These are phyloP conservation scores for Peribatodes rhomboidaria DNA, from an alignment of 2,888 invertebrate genomes.

Conservation along the genomic window DNA sequence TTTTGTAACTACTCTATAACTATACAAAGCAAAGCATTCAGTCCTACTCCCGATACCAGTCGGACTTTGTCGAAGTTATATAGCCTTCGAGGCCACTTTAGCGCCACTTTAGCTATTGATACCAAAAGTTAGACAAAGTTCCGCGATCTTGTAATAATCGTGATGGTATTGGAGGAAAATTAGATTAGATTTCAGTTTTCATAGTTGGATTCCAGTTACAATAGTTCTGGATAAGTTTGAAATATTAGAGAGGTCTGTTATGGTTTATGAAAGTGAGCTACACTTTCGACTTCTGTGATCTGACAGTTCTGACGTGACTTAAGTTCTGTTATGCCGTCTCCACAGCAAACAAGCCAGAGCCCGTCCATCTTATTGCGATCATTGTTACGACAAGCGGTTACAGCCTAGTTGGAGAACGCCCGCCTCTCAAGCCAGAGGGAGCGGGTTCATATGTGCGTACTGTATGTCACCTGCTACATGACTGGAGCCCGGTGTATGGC, in stretches of 20 bases:
- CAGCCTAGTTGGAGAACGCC: too few species aligned
- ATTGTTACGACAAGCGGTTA: too few species aligned
- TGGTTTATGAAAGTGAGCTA: neutral
- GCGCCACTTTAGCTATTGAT: slow-evolving; percentile 29
- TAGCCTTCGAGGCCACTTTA: slow-evolving; percentile 15
- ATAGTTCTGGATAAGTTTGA: slow-evolving; percentile 1
- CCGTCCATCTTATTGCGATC: too few species aligned
- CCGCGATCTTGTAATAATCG: slow-evolving; percentile 24
- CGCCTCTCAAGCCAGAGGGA: too few species aligned
- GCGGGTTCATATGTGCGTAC: too few species aligned
- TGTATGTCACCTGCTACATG: too few species aligned
- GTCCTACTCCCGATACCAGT: neutral
- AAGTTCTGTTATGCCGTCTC: too few species aligned
- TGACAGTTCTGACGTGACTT: too few species aligned
- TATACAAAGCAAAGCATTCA: neutral
- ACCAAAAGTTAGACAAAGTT: slow-evolving; percentile 32
- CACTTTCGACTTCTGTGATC: too few species aligned
- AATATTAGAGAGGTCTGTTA: neutral
- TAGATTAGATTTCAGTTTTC: slow-evolving; percentile 12
- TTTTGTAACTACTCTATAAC: too few species aligned
- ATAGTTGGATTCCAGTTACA: slow-evolving; percentile 2
- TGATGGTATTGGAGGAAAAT: slow-evolving; percentile 19
- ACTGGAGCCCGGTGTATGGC: too few species aligned
- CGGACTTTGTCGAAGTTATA: slow-evolving; percentile 17
- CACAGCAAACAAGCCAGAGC: too few species aligned